phyloP scores from a whole-genome alignment of 2,888 invertebrate genomes.

The Diabrotica balteata region DNA sequence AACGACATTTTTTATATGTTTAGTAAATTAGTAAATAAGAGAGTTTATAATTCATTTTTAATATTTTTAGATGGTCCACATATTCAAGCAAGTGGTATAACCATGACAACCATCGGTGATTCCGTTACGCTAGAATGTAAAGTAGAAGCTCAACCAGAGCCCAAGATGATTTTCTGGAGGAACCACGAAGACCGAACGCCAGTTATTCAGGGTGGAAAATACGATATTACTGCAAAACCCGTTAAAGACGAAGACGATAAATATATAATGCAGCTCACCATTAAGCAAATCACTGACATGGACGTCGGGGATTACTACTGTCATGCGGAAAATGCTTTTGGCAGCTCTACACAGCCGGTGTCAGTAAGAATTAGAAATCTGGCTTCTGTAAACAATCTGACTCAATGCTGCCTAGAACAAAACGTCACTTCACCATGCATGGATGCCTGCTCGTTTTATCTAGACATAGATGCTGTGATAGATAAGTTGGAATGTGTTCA shows the following conservation, averaged over 20 bases:
- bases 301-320: conserved; percentile 80
- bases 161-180: conserved; percentile 83
- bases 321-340: conserved; percentile 84
- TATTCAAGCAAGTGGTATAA: conserved; percentile 79
- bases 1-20: too few species aligned
- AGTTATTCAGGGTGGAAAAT: conserved; percentile 80
- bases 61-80: conserved; percentile 71
- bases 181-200: conserved; percentile 77
- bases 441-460: conserved; percentile 83
- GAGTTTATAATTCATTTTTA: background rate
- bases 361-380: conserved; percentile 72
- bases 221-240: conserved; percentile 68
- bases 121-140: conserved; percentile 78
- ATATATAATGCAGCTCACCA: conserved; percentile 77
- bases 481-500: conserved; percentile 81
- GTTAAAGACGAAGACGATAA: conserved; percentile 73
- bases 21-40: too few species aligned
- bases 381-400: conserved; percentile 68
- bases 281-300: conserved; percentile 72
- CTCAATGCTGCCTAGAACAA: conserved; percentile 80
- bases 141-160: conserved; percentile 80
- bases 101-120: conserved; percentile 78
- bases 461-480: conserved; percentile 84
- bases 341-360: conserved; percentile 74
- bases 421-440: conserved; percentile 82